Evolutionary conservation across 2,113 vertebrate genomes (phyloP), one percentile per base, ranked within the genome.

Genomic region (Acrocephalus arundinaceus): DNA sequence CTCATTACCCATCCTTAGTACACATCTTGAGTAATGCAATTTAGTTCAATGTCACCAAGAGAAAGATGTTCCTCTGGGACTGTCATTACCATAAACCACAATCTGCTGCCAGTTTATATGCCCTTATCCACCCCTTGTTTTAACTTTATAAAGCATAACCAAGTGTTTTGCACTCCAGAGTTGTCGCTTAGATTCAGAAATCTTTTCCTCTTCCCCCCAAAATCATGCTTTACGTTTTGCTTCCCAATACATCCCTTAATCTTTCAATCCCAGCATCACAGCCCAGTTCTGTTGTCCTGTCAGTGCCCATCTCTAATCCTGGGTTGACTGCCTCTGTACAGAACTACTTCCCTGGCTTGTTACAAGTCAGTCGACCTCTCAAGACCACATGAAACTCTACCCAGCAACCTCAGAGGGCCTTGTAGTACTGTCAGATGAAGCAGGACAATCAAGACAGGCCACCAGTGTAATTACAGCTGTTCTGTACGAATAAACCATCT

Each of bases 11-110:
- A 87, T 90, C 94, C 81, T 97, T 87, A 90, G 94, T 57, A 95
- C 66, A 94, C 83, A 95, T 95, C 94, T 95, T 93, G 93, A 97
- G 85, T 77, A 94, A 95, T 78, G 87, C 96, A 97, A 95, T 98
- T 98, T 97, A 96, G 96, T 96, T 98, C 97, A 97, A 96, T 96
- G 95, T 98, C 96, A 97, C 94, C 90, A 97, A 97, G 90, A 97
- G 94, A 97, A 90, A 94, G 77, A 84, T 83, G 62, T 81, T 96
- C 92, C 94, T 96, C 94, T 61, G 88, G 94, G 97, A 97, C 65
- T 39, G 27, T 85, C 96, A 95, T 97, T 97, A 97, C 78, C 93
- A 96, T 97, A 96, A 98, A 96, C 92, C 66, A 94, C 97, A 97
- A 97, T 96, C 97, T 98, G 97, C 92, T 98, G 68, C 66, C 88